Percentiles rank a stretch among this genome's conserved stretches.
These are phyloP conservation scores for Euspilapteryx auroguttella DNA, from an alignment of 2,888 invertebrate species.

Conservation along the genomic window DNA sequence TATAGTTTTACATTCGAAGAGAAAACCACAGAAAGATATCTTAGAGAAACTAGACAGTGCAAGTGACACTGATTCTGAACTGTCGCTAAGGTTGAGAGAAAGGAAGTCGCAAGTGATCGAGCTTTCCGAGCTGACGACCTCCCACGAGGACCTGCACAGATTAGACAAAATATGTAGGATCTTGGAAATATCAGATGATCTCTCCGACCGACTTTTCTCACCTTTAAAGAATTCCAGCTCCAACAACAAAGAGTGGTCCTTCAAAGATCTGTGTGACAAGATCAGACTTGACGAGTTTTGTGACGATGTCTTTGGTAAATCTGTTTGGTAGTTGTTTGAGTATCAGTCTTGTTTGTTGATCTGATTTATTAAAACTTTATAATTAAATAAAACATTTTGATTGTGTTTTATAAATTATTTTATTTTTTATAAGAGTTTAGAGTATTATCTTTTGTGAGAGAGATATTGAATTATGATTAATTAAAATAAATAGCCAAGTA, in stretches of 20 bases:
- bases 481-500: no score
- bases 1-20: no score
- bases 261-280: slow-evolving; percentile 40
- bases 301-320: slow-evolving; percentile 33
- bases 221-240: slow-evolving; percentile 14
- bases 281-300: slow-evolving; percentile 46
- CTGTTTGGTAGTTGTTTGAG: slow-evolving; percentile 30
- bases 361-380: no score
- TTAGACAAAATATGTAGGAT: slow-evolving; percentile 46
- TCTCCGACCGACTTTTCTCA: slow-evolving; percentile 38
- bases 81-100: slow-evolving; percentile 31
- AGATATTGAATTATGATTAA: no score
- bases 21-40: no score
- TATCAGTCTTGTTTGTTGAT: no score
- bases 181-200: slow-evolving; percentile 49
- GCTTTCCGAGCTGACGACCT: slow-evolving; percentile 33
- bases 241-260: slow-evolving; percentile 30
- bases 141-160: slow-evolving; percentile 33
- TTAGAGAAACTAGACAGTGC: slow-evolving; percentile 44
- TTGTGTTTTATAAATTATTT: no score
- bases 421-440: no score
- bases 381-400: no score
- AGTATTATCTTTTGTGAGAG: no score
- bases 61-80: slow-evolving; percentile 32
- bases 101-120: slow-evolving; percentile 37